Conservation (phyloP, 2,797 vertebrate species). For the Eurystomus glaucurus region DNA sequence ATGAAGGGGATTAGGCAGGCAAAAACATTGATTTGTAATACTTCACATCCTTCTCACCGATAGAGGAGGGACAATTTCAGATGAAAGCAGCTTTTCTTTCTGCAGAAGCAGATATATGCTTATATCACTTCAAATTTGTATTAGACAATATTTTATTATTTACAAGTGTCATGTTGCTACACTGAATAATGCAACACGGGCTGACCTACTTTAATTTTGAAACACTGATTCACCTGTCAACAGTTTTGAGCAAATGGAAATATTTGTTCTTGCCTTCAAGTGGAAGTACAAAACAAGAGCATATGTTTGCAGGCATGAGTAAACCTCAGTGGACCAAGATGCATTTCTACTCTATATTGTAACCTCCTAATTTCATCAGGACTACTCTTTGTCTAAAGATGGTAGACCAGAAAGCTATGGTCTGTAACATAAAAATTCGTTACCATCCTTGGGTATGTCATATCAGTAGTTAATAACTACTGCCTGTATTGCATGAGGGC, state of each 20-base stretch:
- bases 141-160: conserved; percentile 33
- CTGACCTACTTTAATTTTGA: conserved; percentile 35
- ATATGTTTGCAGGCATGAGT: neutral
- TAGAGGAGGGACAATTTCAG: neutral
- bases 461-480: neutral
- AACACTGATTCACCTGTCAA: conserved; percentile 40
- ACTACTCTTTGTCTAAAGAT: neutral
- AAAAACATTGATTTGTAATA: conserved; percentile 12
- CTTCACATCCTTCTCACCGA: neutral
- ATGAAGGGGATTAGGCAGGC: neutral
- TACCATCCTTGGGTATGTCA: neutral
- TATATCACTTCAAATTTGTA: neutral
- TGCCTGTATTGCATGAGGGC: neutral
- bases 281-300: conserved; percentile 19
- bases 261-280: conserved; percentile 48
- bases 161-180: conserved; percentile 13
- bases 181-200: conserved; percentile 22
- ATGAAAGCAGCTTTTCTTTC: neutral
- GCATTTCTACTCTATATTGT: neutral
- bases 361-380: neutral
- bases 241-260: conserved; percentile 42
- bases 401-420: neutral
- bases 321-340: neutral
- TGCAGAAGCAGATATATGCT: neutral
- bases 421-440: neutral